Evolutionary conservation across 2,888 invertebrate genomes (phyloP).

Genomic region (Tortrix viridana): DNA sequence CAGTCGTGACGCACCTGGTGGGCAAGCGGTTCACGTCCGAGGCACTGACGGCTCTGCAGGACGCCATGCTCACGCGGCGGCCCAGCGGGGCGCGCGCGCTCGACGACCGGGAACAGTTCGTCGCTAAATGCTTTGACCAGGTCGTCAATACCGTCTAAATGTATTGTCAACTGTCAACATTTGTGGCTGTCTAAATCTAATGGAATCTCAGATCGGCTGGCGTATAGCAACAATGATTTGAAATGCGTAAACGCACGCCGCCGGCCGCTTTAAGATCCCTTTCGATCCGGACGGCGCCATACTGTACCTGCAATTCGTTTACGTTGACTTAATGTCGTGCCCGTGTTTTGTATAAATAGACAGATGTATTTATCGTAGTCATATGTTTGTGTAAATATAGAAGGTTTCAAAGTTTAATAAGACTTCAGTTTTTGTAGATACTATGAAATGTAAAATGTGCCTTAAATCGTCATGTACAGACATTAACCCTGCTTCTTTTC

Average conservation of each 20-base stretch:
- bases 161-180: constrained; percentile 6
- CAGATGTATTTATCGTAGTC: constrained; percentile 24
- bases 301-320: not conserved
- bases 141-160: constrained; percentile 83
- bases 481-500: constrained; percentile 6
- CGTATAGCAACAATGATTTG: too few relatives aligned
- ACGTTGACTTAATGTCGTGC: constrained; percentile 10
- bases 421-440: constrained; percentile 9
- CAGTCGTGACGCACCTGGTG: constrained; percentile 86
- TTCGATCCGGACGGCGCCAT: too few relatives aligned
- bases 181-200: too few relatives aligned
- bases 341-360: constrained; percentile 27
- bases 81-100: constrained; percentile 63
- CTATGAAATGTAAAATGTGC: constrained; percentile 15
- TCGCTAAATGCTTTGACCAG: constrained; percentile 86
- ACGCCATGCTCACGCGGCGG: constrained; percentile 76
- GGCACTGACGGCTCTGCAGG: constrained; percentile 84
- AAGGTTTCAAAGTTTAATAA: constrained; percentile 23
- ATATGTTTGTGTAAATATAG: constrained; percentile 27
- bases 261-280: too few relatives aligned
- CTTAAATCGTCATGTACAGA: constrained; percentile 15
- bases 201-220: too few relatives aligned
- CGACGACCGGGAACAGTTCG: constrained; percentile 85
- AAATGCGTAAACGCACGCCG: too few relatives aligned
- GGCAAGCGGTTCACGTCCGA: constrained; percentile 87